phyloP scores from a whole-genome alignment of 2,113 vertebrate genomes.

The Onychorhynchus coronatus region DNA sequence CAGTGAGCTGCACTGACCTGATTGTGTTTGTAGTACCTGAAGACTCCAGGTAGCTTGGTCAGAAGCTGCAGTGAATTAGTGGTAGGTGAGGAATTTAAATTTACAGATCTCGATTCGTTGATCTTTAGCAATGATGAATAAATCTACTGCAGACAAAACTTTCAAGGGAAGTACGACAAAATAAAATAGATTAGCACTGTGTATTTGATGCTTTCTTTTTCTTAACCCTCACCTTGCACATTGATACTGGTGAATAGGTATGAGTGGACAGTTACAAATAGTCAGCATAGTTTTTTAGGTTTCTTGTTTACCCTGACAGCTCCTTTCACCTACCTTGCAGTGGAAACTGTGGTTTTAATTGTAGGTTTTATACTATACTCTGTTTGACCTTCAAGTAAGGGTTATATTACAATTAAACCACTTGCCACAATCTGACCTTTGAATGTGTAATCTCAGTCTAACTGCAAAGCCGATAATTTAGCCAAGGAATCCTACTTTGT shows the following conservation, averaged over 20 bases:
- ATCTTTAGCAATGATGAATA: not conserved
- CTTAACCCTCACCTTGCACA: not conserved
- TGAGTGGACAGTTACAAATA: not conserved
- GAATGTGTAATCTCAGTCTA: not conserved
- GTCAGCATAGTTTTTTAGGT: not conserved
- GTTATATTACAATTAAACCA: not conserved
- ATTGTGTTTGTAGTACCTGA: not conserved
- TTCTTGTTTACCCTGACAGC: not conserved
- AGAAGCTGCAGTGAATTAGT: not conserved
- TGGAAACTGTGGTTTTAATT: not conserved
- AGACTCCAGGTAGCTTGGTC: not conserved
- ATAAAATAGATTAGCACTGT: not conserved
- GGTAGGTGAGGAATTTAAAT: not conserved
- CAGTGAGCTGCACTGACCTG: not conserved
- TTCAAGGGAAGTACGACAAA: not conserved
- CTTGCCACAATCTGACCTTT: not conserved
- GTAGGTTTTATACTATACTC: not conserved
- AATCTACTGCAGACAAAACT: not conserved
- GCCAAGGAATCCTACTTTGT: not conserved
- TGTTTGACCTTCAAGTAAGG: not conserved
- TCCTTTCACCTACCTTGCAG: not conserved
- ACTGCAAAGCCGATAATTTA: not conserved
- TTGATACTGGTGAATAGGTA: not conserved
- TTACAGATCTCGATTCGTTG: not conserved
- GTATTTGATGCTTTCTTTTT: not conserved